Conservation (phyloP, 2,113 vertebrate species). For the Stigmatopora argus region DNA sequence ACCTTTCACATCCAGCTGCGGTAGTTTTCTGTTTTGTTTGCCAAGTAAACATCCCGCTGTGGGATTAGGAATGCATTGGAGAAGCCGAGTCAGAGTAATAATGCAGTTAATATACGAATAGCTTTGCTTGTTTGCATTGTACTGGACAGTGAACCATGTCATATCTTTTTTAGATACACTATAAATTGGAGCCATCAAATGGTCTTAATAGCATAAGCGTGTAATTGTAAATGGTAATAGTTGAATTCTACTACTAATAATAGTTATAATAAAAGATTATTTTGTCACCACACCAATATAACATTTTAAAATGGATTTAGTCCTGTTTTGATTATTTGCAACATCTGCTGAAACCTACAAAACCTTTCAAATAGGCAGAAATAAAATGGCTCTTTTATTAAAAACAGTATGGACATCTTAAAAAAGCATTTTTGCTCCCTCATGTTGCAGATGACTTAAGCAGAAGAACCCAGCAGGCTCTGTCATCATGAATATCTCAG, state of each 20-base stretch:
- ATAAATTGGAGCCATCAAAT: not conserved
- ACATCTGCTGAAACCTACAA: not conserved
- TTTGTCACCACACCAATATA: not conserved
- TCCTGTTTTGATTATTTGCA: not conserved
- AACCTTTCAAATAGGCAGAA: not conserved
- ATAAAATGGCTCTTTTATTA: not conserved
- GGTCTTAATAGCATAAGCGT: too few relatives aligned
- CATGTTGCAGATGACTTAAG: not conserved
- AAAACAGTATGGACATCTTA: not conserved
- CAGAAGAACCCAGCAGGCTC: constrained; percentile 3
- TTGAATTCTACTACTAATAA: too few relatives aligned
- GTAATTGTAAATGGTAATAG: too few relatives aligned
- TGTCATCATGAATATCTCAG: constrained; percentile 6
- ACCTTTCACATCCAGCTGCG: constrained; percentile 46
- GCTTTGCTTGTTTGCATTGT: not conserved
- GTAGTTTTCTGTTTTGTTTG: constrained; percentile 23
- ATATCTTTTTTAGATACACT: not conserved
- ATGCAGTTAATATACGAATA: not conserved
- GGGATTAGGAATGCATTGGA: constrained; percentile 20
- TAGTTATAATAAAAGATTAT: not conserved
- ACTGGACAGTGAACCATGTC: not conserved
- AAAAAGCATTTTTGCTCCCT: not conserved
- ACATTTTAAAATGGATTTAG: not conserved
- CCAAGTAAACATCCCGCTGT: constrained; percentile 22
- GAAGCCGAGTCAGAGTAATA: not conserved